Evolutionary conservation across 2,888 invertebrate species (phyloP), one percentile per base, ranked within the genome.

Genomic region (Leptinotarsa tumamoca): DNA sequence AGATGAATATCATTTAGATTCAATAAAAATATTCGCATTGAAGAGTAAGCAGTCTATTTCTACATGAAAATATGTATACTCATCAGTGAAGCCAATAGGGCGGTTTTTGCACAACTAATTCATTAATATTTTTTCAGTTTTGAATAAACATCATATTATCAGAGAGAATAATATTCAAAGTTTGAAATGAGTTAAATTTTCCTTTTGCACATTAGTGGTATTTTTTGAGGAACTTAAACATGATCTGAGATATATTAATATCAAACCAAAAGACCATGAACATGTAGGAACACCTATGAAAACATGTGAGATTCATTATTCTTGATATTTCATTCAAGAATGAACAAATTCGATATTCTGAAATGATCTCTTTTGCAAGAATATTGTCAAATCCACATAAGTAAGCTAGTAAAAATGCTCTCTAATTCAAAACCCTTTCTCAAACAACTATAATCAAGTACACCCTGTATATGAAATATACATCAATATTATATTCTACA

Each of bases 401-500:
- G 43, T 43, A 43, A 10, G 10, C 43, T 43, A 43, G 3, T 43
- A 43, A 54, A 54, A 18, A 54, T 18, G 18, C 18, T 18, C n/a
- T 18, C 54, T 18, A 18, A 54, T 67, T 56, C n/a, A 18, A 67
- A 43, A 49, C 43, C 18, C 3, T 18, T 68, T 33, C 68, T 23
- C 50, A 68, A 18, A 21, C 49, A 50, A 18, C 50, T 18, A n/a
- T 52, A 50, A 51, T 68, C 68, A 54, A 68, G 33, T 43, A 54
- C 69, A 69, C 56, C 56, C 54, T 27, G 61, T 56, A 52, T 56
- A 52, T 56, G 18, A 73, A 71, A 76, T 68, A 63, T 73, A 76
- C 76, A 73, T 70, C 77, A 72, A 75, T 71, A 74, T 74, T 75
- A 75, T 76, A 68, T 33, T 63, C 77, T 79, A 77, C 74, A 63